These are phyloP conservation scores for Cremastinae sp. DNA, from an alignment of 2,888 invertebrate genomes.

Conservation along the genomic window DNA sequence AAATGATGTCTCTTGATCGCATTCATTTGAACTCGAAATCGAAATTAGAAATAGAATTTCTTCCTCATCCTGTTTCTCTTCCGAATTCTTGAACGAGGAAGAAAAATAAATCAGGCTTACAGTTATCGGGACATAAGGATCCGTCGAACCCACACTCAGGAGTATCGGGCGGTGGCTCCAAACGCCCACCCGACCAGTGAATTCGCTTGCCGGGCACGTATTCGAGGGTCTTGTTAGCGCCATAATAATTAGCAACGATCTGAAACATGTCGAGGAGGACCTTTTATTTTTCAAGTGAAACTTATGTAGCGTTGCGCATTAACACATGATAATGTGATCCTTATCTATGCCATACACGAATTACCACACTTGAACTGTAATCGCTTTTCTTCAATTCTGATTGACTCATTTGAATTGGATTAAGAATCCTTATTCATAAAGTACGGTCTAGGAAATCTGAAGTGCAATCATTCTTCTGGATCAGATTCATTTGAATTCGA, in stretches of 20 bases:
- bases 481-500: no score
- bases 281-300: constrained; percentile 57
- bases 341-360: no score
- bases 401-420: no score
- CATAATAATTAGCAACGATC: constrained; percentile 96
- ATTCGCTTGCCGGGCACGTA: constrained; percentile 88
- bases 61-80: not conserved
- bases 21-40: not conserved
- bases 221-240: constrained; percentile 88
- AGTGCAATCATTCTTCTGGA: no score
- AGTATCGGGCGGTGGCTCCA: constrained; percentile 91
- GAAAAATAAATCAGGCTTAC: constrained; percentile 80
- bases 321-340: no score
- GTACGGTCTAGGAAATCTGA: no score
- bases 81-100: not conserved
- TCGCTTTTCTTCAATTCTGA: no score
- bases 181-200: constrained; percentile 92
- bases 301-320: not conserved
- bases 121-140: constrained; percentile 92
- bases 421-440: no score
- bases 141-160: constrained; percentile 97
- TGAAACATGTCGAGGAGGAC: constrained; percentile 76
- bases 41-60: no score
- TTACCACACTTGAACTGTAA: no score
- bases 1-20: not conserved